Percentiles rank a stretch among this genome's conserved stretches.
Evolutionary conservation across 2,797 vertebrate genomes (phyloP).

Genomic region (Myripristis jacobus): DNA sequence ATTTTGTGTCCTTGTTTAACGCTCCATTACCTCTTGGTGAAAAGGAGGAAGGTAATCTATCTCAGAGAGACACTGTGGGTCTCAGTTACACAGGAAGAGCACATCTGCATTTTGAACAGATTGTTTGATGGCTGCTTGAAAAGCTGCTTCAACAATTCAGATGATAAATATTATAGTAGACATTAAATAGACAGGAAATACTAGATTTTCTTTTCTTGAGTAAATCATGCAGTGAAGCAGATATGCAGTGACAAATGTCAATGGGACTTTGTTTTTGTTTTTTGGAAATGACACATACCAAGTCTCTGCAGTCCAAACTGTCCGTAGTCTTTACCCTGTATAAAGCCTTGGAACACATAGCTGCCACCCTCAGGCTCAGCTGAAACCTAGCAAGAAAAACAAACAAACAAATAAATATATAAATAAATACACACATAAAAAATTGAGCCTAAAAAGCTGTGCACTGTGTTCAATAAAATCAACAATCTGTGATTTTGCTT

Average conservation of each 20-base stretch:
- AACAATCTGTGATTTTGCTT: constrained; percentile 33
- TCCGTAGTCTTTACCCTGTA: constrained; percentile 96
- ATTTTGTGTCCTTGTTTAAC: not conserved
- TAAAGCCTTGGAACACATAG: constrained; percentile 96
- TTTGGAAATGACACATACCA: constrained; percentile 79
- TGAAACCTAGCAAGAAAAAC: constrained; percentile 86
- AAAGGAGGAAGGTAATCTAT: not conserved
- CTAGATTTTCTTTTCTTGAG: not conserved
- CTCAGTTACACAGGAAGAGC: not conserved
- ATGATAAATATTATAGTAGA: too few relatives aligned
- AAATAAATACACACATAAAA: too few relatives aligned
- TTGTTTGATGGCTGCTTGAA: not conserved
- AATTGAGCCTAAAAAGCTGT: constrained; percentile 10
- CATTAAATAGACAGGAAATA: too few relatives aligned
- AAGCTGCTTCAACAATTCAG: not conserved
- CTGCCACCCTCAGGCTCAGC: constrained; percentile 95
- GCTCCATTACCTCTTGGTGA: not conserved
- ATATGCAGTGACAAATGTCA: constrained; percentile 9
- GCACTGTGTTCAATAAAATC: constrained; percentile 15
- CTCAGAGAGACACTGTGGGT: not conserved
- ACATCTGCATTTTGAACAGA: not conserved
- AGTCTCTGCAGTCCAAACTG: constrained; percentile 96
- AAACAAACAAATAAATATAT: constrained; percentile 8
- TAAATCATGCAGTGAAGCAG: constrained; percentile 11
- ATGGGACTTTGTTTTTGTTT: not conserved